These are phyloP conservation scores for Tychaedon coryphoeus DNA, from an alignment of 2,113 vertebrate species.

Conservation along the genomic window DNA sequence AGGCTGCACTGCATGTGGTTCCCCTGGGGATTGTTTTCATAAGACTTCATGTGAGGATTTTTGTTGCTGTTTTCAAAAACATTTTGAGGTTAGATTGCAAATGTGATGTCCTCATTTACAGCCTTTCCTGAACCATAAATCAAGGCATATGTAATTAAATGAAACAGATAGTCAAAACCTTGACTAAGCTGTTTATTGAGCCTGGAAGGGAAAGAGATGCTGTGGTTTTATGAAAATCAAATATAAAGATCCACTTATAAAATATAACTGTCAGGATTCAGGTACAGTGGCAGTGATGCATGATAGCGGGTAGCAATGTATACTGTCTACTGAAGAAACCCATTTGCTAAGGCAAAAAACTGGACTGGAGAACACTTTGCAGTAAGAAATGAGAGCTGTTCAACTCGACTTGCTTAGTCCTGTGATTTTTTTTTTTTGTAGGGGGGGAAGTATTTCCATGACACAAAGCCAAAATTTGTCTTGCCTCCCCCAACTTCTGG, in stretches of 20 bases:
- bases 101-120: slow-evolving; percentile 53
- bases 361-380: not conserved
- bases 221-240: slow-evolving; percentile 23
- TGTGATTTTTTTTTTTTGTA: not conserved
- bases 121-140: slow-evolving; percentile 56
- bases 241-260: slow-evolving; percentile 23
- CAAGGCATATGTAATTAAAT: slow-evolving; percentile 50
- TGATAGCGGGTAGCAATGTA: not conserved
- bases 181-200: slow-evolving; percentile 54
- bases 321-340: not conserved
- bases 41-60: slow-evolving; percentile 54
- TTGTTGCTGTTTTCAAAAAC: slow-evolving; percentile 56
- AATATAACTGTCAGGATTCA: not conserved
- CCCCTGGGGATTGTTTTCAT: slow-evolving; percentile 29
- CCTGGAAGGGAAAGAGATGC: slow-evolving; percentile 4
- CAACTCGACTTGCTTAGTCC: not conserved
- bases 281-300: not conserved
- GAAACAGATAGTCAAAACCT: slow-evolving; percentile 54
- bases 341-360: not conserved
- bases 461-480: not conserved
- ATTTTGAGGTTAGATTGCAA: slow-evolving; percentile 43
- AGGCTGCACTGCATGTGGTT: not conserved
- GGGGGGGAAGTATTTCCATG: fast-evolving
- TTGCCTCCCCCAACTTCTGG: not conserved
- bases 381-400: not conserved